Base-by-base conservation (phyloP, 2,113 vertebrate species). In the Dipodomys spectabilis region DNA sequence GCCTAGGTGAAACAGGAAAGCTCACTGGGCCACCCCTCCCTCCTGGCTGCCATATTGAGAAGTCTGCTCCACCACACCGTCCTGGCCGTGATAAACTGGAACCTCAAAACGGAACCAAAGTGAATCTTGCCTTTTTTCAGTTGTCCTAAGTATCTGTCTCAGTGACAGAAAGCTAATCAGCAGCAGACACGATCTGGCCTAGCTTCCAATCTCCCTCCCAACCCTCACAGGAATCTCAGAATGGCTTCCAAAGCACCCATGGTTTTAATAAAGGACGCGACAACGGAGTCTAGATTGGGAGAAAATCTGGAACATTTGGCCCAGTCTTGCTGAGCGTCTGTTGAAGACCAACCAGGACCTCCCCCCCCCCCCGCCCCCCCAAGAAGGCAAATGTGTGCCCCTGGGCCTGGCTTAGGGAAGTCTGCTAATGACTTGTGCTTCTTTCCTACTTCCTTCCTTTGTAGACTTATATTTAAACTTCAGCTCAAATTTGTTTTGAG, bases 281-380 rank as follows among this genome's bases (percentile, higher is more conserved):
- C 67, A 53, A 32, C 20, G 16, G 18, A 13, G 18, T 79, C 20
- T 4, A 20, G 9, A 9, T 13, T 19, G 49, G 25, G 27, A 20
- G 28, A 53, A 83, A 77, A 30, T 32, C 28, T 30, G 27, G 69
- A 18, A 35, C 18, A 23, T 45, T 71, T 62, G 28, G 18, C 15
- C 28, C 16, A 4, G 44, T 4, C 3, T 30, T 44, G 32, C 7
- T 45, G 74, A 64, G n/a, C 45, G 16, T 6, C 13, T n/a, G 30
- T 53, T 32, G 16, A 64, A 69, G 69, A 10, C 8, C 25, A 86
- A 7, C 60, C 64, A 8, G 35, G 25, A 49, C 30, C 60, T 18
- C 23, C 27, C 71, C 10, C 0, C 44, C 20, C 35, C 9, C 0
- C 23, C 27, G 65, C 10, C 0, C 44, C 20, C 35, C 9, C 0